Evolutionary conservation across 1,140 invertebrate genomes (phyloP), one percentile per base, ranked within the genome.

Genomic region (Belonocnema kinseyi): DNA sequence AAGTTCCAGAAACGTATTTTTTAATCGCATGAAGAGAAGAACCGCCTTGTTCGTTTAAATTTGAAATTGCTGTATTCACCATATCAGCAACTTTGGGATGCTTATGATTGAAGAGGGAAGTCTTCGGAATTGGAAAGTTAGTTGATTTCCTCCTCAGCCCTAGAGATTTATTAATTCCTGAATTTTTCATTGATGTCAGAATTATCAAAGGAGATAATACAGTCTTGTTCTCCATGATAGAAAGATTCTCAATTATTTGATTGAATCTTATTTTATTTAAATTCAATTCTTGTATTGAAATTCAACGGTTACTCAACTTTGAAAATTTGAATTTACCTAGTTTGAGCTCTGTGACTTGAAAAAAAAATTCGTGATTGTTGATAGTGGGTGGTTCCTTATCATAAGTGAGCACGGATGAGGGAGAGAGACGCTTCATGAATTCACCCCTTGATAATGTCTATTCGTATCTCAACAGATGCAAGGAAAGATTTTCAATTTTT

Each of bases 21-120:
- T 94, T 94, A 85, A 94, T 94, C 12, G 93, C 93, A 80, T 93
- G 91, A 50, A 94, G 86, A 0, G 93, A 94, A 1, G 93, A 94
- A 16, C 93, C 94, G 74, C 92, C 91, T 66, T 92, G 90, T 80
- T 94, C 93, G 77, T 94, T 94, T 75, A 95, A 85, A 51, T 88
- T 90, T 72, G 89, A 91, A 81, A 95, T 94, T 14, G 94, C 94
- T 72, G 88, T 91, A 76, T 89, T 92, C 6, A 95, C 92, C 93
- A 93, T 93, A 80, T 92, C 40, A 46, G 40, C 6, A 46, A 46
- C 40, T 46, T 46, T 46, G 40, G 40, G 40, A 46, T 46, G 40
- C 40, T 46, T 46, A 46, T 46, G 40, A 46, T 10, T 46, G 40
- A 46, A 46, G 40, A 46, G 40, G 40, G 40, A 7, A 46, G 40